Base-by-base conservation (phyloP, 2,113 vertebrate genomes). In the Gambusia holbrooki region DNA sequence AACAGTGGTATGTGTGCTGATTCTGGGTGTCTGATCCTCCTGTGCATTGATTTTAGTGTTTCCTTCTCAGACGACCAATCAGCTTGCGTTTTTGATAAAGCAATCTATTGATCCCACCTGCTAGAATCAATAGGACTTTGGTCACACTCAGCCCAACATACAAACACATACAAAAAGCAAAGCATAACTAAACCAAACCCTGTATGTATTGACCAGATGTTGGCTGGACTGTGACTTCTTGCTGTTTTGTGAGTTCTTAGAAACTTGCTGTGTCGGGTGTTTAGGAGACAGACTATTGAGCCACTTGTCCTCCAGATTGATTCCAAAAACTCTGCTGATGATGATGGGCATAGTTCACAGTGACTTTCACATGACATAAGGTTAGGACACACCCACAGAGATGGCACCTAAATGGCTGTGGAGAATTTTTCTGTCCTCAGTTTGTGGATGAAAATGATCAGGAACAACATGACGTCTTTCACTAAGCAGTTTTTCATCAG, bases 221-320 rank as follows among this genome's bases (percentile, higher is more conserved):
- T 71, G 69, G 60, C 25, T 82, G 78, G 63, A 84, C 66, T 40
- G 67, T 67, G 81, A 12, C 66, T 64, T 66, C 68, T 3, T 27
- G 62, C 11, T 79, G 45, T 35, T 77, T 42, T 69, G 2, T 45
- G 7, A 40, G 11, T 62, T 40, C 19, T 74, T 30, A 63, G 51
- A 65, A 87, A 58, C 61, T 33, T 40, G 60, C 17, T 35, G n/a
- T 2, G 5, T 7, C 40, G 27, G 74, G 33, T 69, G 60, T n/a
- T 77, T 32, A 45, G 76, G 83, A 88, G 87, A 88, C 75, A 63
- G 80, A 89, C 74, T 74, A 77, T 86, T 81, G 86, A 71, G 2
- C 48, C 35, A 76, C 35, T 51, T 5, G 29, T 69, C 35, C 12
- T 72, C 37, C 61, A 74, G 77, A 76, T 35, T 19, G 54, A 80